Base-by-base conservation (phyloP, 2,797 vertebrate species). In the Coregonus ussuriensis region DNA sequence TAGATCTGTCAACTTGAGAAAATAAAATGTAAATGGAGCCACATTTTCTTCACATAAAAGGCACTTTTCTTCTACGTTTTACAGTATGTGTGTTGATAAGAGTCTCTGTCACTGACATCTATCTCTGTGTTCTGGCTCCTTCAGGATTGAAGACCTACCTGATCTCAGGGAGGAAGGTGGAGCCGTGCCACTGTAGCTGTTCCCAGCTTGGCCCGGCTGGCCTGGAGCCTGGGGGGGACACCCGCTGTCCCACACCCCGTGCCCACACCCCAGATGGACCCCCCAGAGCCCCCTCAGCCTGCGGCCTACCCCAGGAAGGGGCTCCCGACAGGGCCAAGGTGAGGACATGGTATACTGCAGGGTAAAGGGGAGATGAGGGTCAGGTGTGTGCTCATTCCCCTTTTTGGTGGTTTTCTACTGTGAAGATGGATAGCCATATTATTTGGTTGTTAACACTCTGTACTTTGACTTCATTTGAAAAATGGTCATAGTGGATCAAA, bases 101-200 rank as follows among this genome's bases (percentile, higher is more conserved):
- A 11, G 25, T 56, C 14, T 56, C 4, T 54, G 5, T 15, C 14
- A 18, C 14, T 37, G 66, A 59, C 15, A 16, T 56, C 18, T 51
- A 52, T 75, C 16, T 74, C 25, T 51, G 31, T 37, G 66, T 31
- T 65, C 21, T 56, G 52, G 56, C 75, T 56, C 74, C 33, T 86
- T 2, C 88, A 98, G 97, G 97, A 83, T 90, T 98, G 88, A 97
- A 96, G 93, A 98, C 97, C 74, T 98, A 95, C 88, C 93, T 98
- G 92, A 98, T 98, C 89, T 97, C 97, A 5, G 93, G 96, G 78
- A 95, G 95, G 89, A 96, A 94, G 91, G 83, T 89, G 73, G 95
- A 96, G 83, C 93, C 90, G 65, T 88, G 94, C 53, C 91, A 88
- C 11, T 98, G 96, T 86, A 95, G 91, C 93, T 97, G 96, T 80